Percentiles rank a stretch among this genome's conserved stretches.
Conservation (phyloP, 1,140 invertebrate species). For the Sesamia nonagrioides region DNA sequence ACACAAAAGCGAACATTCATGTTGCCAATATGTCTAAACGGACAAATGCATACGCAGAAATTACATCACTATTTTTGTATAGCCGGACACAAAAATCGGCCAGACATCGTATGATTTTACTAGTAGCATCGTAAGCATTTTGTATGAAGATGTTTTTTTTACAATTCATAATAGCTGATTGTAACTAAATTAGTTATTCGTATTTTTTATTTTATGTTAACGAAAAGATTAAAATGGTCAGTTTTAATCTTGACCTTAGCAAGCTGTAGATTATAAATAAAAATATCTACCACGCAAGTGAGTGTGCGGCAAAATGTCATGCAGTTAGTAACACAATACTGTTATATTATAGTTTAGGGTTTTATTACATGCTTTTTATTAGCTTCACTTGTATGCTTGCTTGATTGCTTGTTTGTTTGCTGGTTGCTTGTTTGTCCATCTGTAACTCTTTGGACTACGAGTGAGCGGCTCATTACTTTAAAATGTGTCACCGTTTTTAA, state of each 20-base stretch:
- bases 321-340: conserved; percentile 46
- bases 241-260: conserved; percentile 18
- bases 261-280: not conserved
- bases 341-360: conserved; percentile 43
- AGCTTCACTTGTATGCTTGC: too few species aligned
- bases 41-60: conserved; percentile 37
- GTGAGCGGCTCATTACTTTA: too few species aligned
- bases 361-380: too few species aligned
- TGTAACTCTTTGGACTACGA: too few species aligned
- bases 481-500: too few species aligned
- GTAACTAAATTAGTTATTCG: not conserved
- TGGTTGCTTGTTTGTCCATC: too few species aligned
- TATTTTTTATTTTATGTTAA: not conserved
- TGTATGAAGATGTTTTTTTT: conserved; percentile 3
- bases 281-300: conserved; percentile 24
- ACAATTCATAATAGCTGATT: not conserved
- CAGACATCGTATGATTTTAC: conserved; percentile 46
- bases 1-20: conserved; percentile 11
- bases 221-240: not conserved
- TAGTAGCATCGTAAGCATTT: conserved; percentile 26
- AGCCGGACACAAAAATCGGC: conserved; percentile 10
- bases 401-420: too few species aligned
- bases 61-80: conserved; percentile 39
- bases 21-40: conserved; percentile 38
- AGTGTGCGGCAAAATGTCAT: conserved; percentile 32